Conservation (phyloP, 2,888 invertebrate species). For the Poecilus cupreus region DNA sequence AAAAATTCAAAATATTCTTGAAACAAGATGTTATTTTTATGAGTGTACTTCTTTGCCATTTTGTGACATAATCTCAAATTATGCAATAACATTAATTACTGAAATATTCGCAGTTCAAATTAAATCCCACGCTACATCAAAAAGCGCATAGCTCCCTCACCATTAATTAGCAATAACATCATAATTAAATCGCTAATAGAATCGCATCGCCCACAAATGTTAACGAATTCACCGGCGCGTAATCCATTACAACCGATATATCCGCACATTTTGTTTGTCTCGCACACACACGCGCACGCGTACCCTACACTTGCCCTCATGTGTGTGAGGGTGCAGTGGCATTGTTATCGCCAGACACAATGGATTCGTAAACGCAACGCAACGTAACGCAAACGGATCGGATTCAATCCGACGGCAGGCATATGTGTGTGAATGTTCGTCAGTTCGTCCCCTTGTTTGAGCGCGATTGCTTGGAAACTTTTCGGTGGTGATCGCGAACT, state of each 20-base stretch:
- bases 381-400: background rate
- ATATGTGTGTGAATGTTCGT: background rate
- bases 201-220: background rate
- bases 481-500: no score
- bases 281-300: background rate
- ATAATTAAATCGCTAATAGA: background rate
- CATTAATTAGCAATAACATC: constrained; percentile 4
- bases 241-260: constrained; percentile 19
- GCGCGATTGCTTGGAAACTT: no score
- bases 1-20: no score
- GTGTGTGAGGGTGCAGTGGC: constrained; percentile 4
- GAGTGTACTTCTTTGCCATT: no score
- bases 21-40: no score
- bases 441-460: background rate
- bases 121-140: background rate
- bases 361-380: background rate
- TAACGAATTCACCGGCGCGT: background rate
- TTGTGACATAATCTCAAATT: no score
- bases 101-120: background rate
- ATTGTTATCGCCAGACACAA: constrained; percentile 5
- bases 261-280: background rate
- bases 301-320: background rate
- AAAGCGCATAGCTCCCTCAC: background rate
- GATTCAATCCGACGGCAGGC: background rate
- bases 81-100: background rate